Evolutionary conservation across 1,140 invertebrate species (phyloP).

Genomic region (Augochlora pura): DNA sequence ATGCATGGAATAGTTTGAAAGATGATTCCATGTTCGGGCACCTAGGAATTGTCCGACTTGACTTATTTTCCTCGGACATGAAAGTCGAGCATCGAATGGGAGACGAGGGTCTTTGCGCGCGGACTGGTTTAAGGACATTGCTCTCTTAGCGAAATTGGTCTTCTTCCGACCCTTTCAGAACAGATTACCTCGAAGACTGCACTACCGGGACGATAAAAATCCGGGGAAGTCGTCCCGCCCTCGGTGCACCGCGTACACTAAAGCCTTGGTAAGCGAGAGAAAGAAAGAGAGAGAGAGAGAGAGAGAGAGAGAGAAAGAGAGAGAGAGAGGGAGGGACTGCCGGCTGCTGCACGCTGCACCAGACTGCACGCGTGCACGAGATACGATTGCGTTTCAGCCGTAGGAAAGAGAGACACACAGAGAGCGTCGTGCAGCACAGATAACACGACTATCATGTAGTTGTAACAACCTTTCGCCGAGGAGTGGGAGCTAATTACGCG

Average conservation of each 20-base stretch:
- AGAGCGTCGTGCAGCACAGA: constrained; percentile 21
- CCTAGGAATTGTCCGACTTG: background rate
- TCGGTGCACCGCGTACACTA: no score
- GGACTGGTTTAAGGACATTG: constrained; percentile 1
- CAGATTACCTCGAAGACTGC: constrained; percentile 22
- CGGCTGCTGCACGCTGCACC: background rate
- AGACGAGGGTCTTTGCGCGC: constrained; percentile 1
- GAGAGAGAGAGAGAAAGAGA: no score
- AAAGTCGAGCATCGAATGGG: background rate
- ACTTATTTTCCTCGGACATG: background rate
- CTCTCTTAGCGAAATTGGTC: constrained; percentile 35
- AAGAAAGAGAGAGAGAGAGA: no score
- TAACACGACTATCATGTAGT: constrained; percentile 42
- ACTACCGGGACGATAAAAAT: constrained; percentile 17
- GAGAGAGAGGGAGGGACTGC: no score
- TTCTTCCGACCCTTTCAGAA: constrained; percentile 29
- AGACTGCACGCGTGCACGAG: background rate
- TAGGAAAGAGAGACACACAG: constrained; percentile 10
- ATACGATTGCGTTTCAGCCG: constrained; percentile 1
- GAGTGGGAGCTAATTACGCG: constrained; percentile 71
- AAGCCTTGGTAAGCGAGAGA: no score
- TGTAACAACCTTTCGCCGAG: constrained; percentile 49
- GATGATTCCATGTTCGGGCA: background rate
- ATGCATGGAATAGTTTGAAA: background rate
- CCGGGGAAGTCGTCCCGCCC: constrained; percentile 19